These are phyloP conservation scores for Terrapene triunguis DNA, from an alignment of 2,113 vertebrate species.

Conservation along the genomic window DNA sequence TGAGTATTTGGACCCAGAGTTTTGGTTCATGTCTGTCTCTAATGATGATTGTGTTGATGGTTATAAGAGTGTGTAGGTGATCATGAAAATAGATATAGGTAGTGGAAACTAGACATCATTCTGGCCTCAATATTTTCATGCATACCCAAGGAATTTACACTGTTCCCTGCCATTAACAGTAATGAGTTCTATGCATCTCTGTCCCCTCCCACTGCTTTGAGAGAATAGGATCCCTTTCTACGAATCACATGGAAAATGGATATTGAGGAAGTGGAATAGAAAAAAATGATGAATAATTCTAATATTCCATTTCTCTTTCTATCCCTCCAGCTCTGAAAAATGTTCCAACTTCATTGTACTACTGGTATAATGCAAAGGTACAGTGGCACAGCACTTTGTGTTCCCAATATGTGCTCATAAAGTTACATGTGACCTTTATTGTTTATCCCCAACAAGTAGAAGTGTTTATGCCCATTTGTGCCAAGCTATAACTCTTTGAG, in stretches of 20 bases:
- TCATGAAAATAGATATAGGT: background rate
- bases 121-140: background rate
- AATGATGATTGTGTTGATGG: background rate
- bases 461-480: background rate
- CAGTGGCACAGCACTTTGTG: background rate
- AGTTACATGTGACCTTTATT: background rate
- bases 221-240: rapidly evolving
- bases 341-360: conserved; percentile 39
- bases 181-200: background rate
- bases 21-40: background rate
- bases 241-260: rapidly evolving
- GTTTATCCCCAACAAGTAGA: background rate
- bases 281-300: rapidly evolving
- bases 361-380: conserved; percentile 56
- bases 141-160: background rate
- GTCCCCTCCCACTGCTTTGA: background rate
- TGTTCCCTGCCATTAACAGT: background rate
- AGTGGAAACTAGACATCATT: background rate
- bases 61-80: background rate
- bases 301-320: background rate
- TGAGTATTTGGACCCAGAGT: background rate
- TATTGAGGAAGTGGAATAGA: background rate
- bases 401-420: background rate
- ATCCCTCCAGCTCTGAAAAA: conserved; percentile 57
- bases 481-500: background rate